These are phyloP conservation scores for Emmelina monodactyla DNA, from an alignment of 2,888 invertebrate genomes.

Conservation along the genomic window DNA sequence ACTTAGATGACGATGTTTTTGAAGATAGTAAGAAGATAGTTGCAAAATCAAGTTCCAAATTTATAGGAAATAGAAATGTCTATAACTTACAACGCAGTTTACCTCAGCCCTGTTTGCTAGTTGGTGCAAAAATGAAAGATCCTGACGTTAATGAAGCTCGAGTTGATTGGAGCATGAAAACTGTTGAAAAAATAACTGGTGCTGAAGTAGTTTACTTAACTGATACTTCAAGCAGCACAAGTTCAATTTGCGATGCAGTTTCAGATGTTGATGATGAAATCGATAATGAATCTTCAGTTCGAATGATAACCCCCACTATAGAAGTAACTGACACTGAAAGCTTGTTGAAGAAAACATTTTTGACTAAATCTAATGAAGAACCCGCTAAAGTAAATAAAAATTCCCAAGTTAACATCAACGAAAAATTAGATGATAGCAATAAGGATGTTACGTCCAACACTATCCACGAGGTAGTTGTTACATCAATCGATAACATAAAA, in stretches of 20 bases:
- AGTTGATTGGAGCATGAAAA: constrained; percentile 59
- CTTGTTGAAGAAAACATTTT: constrained; percentile 39
- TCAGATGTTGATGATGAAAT: constrained; percentile 55
- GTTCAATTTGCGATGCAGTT: constrained; percentile 60
- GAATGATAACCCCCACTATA: constrained; percentile 58
- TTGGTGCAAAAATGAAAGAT: constrained; percentile 70
- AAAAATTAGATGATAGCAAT: constrained; percentile 8
- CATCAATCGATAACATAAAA: constrained; percentile 45
- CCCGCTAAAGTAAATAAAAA: constrained; percentile 1
- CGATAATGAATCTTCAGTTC: constrained; percentile 52
- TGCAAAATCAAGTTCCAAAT: constrained; percentile 23
- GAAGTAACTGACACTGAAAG: constrained; percentile 56
- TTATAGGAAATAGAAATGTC: constrained; percentile 26
- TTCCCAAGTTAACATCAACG: neutral
- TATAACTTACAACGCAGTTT: constrained; percentile 37
- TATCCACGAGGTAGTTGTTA: constrained; percentile 42
- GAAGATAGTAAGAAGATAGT: constrained; percentile 32
- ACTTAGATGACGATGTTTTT: constrained; percentile 60
- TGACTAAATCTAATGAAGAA: constrained; percentile 17
- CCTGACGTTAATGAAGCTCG: constrained; percentile 65
- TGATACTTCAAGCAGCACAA: constrained; percentile 71
- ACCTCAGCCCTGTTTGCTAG: constrained; percentile 60
- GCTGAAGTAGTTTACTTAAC: constrained; percentile 76
- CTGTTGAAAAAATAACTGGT: constrained; percentile 60
- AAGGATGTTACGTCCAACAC: constrained; percentile 11